A percentile compares a stretch with the other conserved stretches of the same genome.
These are phyloP conservation scores for Noctuana brunneofusca DNA, from an alignment of 2,888 invertebrate genomes.

Conservation along the genomic window DNA sequence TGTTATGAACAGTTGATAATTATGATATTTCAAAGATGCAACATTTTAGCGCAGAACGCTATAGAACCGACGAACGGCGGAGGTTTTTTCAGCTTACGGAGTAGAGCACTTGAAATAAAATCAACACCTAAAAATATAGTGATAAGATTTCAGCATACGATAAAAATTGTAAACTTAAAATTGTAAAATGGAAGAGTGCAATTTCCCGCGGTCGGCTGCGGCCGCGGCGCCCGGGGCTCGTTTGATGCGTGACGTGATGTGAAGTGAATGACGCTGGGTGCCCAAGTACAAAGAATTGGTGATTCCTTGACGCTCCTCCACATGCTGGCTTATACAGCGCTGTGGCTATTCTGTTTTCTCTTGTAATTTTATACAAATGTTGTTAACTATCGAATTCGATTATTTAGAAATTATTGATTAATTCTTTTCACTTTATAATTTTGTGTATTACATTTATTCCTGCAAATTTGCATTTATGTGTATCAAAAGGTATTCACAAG, in stretches of 20 bases:
- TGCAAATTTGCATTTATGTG: slow-evolving; percentile 1
- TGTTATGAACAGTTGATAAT: too few relatives aligned
- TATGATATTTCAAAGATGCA: too few relatives aligned
- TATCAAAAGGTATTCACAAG: not conserved
- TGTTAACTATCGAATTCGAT: not conserved
- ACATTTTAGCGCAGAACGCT: too few relatives aligned
- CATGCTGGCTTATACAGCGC: not conserved
- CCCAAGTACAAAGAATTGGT: slow-evolving; percentile 18
- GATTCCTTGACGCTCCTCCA: slow-evolving; percentile 13
- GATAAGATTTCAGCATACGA: too few relatives aligned
- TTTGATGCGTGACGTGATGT: slow-evolving; percentile 49
- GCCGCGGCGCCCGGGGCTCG: too few relatives aligned
- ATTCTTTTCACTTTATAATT: not conserved
- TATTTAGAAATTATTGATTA: not conserved
- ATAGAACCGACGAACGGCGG: too few relatives aligned
- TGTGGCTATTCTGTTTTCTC: not conserved
- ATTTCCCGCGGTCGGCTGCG: too few relatives aligned
- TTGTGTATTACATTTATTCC: not conserved
- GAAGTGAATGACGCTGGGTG: slow-evolving; percentile 45
- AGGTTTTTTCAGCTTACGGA: too few relatives aligned
- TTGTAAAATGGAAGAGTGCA: too few relatives aligned
- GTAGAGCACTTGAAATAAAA: too few relatives aligned
- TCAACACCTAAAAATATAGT: too few relatives aligned
- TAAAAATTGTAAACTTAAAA: too few relatives aligned
- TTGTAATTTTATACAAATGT: slow-evolving; percentile 5